phyloP scores from a whole-genome alignment of 2,797 vertebrate species.

The Lophotriccus pileatus region DNA sequence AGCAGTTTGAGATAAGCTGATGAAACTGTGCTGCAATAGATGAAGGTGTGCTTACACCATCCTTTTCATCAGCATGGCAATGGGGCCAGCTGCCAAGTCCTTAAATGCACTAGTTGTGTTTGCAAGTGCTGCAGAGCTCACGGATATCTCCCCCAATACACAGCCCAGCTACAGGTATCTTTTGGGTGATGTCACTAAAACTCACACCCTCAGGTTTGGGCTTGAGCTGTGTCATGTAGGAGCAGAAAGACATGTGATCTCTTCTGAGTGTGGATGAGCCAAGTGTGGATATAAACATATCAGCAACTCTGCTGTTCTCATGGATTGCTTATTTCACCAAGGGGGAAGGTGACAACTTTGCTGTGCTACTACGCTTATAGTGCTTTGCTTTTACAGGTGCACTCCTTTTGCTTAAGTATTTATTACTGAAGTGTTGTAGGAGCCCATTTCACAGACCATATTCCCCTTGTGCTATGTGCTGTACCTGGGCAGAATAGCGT shows the following conservation, averaged over 20 bases:
- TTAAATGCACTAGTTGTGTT: no score
- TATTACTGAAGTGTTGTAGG: neutral
- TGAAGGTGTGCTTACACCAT: neutral
- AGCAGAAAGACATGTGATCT: neutral
- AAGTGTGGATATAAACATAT: neutral
- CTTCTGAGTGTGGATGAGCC: neutral
- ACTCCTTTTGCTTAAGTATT: neutral
- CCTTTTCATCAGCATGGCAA: accelerated
- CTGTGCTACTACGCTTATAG: neutral
- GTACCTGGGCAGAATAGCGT: neutral
- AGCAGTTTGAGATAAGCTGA: neutral
- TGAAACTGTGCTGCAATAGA: neutral
- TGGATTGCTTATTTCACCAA: neutral
- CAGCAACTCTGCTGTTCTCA: neutral
- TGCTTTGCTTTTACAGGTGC: neutral
- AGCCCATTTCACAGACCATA: neutral
- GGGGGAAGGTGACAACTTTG: neutral
- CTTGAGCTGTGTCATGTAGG: neutral
- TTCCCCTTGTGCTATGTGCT: neutral
- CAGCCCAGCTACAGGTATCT: neutral
- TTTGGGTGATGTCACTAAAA: neutral
- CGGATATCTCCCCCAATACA: accelerated
- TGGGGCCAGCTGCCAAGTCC: neutral
- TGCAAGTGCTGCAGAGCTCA: neutral
- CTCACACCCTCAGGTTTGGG: neutral